Base-by-base conservation (phyloP, 1,140 invertebrate species). In the Drosophila lini region DNA sequence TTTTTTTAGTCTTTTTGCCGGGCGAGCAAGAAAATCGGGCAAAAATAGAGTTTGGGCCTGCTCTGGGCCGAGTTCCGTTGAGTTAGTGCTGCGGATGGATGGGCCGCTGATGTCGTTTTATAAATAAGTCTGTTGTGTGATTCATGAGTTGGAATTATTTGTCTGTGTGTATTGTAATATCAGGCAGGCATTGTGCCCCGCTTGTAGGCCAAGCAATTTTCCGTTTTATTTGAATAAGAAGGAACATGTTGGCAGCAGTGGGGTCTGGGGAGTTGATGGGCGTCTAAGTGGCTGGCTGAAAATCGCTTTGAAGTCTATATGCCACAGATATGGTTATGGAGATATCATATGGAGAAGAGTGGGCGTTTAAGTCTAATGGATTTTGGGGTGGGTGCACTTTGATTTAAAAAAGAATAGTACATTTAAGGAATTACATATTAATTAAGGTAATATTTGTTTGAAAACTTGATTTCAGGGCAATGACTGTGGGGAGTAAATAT, bases 11-110 rank as follows among this genome's bases (percentile, higher is more conserved):
- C 34, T 53, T 76, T 76, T 78, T 71, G 65, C 75, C 75, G 55
- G 76, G 56, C 71, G 83, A 73, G 80, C 80, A 15, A 28, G 22
- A 47, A 47, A 60, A 38, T 50, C 57, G 63, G 68, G 83, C 84
- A 89, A 89, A 89, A 89, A 89, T 89, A 89, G 84, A 89, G 84
- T 88, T 81, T 79, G 64, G 63, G 81, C 60, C 60, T 62, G 42
- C 63, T 48, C 48, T 55, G 57, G 63, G 40, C 50, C 22, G 42
- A 50, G 53, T 74, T 68, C 38, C 41, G 65, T 40, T 44, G 71
- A 59, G 58, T 62, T 71, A 45, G 56, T 69, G 32, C 47, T 34
- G 59, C 22, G 73, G 63, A 59, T 80, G 36, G 62, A 76, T 81
- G 73, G 61, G 64, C 69, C 69, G 65, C 57, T 64, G 81, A 34